Base-by-base conservation (phyloP, 2,113 vertebrate genomes). In the Dromaius novaehollandiae region DNA sequence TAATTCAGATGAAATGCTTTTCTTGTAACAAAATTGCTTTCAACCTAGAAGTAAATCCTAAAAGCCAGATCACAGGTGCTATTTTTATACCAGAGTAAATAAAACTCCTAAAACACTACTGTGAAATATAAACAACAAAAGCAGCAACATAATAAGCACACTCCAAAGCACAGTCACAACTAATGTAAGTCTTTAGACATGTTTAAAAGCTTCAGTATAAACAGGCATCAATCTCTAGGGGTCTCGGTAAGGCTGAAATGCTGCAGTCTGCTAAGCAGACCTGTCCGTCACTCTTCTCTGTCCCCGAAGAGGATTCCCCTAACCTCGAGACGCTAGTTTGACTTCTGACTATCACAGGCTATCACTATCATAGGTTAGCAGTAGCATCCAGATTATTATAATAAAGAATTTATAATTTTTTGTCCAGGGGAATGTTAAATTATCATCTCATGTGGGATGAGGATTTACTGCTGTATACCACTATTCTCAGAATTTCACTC, bases 11-110 rank as follows among this genome's bases (percentile, higher is more conserved):
- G 24, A 74, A 86, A 75, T 86, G 68, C 32, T 89, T 86, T 82
- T 48, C 84, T 91, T 77, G 78, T 86, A 84, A 69, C 10, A 17
- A 92, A 89, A 82, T 26, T 74, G 50, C 88, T 97, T 95, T 88
- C 89, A 88, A 95, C 94, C 87, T 64, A 71, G 32, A 94, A 46
- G 38, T 44, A 91, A 94, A 94, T 91, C 65, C 60, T 93, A 78
- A 88, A 96, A 94, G 76, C 42, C 82, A 89, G 55, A 93, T 91
- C 79, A 91, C 24, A 42, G 85, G 48, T 93, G 73, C 79, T 96
- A 83, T 94, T 97, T 97, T 94, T 95, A 93, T 56, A 96, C 5
- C 73, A 78, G 51, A 88, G 88, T 91, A 96, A 97, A 94, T 81
- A 95, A 55, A 95, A 78, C 80, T 78, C 78, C 83, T 69, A 50